phyloP scores from a whole-genome alignment of 2,797 vertebrate genomes.

The Labroides dimidiatus region DNA sequence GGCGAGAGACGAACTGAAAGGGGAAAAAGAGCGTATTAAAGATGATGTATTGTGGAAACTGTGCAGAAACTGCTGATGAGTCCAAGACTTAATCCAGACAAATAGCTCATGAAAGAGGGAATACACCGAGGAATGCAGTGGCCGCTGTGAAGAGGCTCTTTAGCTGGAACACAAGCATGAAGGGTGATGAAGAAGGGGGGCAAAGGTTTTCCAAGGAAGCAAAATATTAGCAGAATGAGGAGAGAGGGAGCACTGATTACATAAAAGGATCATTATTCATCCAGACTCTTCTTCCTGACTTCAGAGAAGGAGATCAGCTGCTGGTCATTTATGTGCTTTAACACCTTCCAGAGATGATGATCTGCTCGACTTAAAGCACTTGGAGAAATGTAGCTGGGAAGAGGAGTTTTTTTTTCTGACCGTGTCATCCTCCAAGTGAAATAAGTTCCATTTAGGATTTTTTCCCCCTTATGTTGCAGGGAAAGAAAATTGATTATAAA shows the following conservation, averaged over 20 bases:
- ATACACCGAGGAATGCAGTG: slow-evolving; percentile 54
- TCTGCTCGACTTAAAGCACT: too few relatives aligned
- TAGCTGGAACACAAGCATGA: slow-evolving; percentile 34
- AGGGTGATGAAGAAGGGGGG: slow-evolving; percentile 12
- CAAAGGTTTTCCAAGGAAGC: slow-evolving; percentile 45
- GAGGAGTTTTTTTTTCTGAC: too few relatives aligned
- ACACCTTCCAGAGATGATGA: too few relatives aligned
- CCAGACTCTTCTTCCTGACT: slow-evolving; percentile 5
- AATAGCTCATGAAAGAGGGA: slow-evolving; percentile 63
- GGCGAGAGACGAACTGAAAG: slow-evolving; percentile 44
- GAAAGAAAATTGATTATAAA: too few relatives aligned
- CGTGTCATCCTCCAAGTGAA: too few relatives aligned
- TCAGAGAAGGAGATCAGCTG: too few relatives aligned
- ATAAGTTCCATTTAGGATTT: too few relatives aligned
- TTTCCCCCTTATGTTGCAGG: too few relatives aligned
- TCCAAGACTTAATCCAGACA: slow-evolving; percentile 72
- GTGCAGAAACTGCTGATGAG: slow-evolving; percentile 56
- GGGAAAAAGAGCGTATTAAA: slow-evolving; percentile 67
- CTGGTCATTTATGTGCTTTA: too few relatives aligned
- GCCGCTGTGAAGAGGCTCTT: slow-evolving; percentile 38
- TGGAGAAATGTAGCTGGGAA: too few relatives aligned
- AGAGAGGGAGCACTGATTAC: slow-evolving; percentile 15
- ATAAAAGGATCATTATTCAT: slow-evolving; percentile 29
- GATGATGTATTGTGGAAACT: slow-evolving; percentile 78
- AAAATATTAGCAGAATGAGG: slow-evolving; percentile 43